phyloP scores from a whole-genome alignment of 2,113 vertebrate species.

The Lontra canadensis region DNA sequence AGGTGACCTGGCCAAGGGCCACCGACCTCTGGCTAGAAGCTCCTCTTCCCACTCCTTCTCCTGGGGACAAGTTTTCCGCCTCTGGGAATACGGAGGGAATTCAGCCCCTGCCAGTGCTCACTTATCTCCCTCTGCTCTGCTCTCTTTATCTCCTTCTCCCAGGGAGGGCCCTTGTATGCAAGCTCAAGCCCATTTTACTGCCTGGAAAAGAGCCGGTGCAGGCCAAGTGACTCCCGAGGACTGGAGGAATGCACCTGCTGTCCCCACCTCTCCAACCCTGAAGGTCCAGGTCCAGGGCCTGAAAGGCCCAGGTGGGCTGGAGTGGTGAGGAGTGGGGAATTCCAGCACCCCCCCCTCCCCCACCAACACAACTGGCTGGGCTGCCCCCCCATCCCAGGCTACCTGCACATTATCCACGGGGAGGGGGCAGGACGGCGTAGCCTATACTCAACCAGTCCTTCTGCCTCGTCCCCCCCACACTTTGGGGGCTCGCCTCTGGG shows the following conservation, averaged over 20 bases:
- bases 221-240: background rate
- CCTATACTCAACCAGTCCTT: background rate
- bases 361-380: accelerated
- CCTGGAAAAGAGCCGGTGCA: background rate
- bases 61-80: background rate
- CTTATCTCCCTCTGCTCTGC: background rate
- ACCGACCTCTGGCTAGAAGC: background rate
- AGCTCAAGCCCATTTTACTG: background rate
- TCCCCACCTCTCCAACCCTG: background rate
- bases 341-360: background rate
- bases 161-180: background rate
- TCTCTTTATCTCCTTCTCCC: background rate
- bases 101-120: background rate
- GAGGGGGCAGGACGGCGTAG: accelerated
- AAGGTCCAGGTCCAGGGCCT: background rate
- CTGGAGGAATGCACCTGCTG: too few species aligned
- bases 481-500: background rate
- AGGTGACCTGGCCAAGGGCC: background rate
- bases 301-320: background rate
- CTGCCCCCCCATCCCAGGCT: too few species aligned
- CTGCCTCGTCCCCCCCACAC: background rate
- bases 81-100: background rate
- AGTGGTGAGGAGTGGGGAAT: too few species aligned
- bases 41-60: background rate
- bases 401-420: accelerated